phyloP scores from a whole-genome alignment of 2,113 vertebrate genomes.

The Prunella fulvescens region DNA sequence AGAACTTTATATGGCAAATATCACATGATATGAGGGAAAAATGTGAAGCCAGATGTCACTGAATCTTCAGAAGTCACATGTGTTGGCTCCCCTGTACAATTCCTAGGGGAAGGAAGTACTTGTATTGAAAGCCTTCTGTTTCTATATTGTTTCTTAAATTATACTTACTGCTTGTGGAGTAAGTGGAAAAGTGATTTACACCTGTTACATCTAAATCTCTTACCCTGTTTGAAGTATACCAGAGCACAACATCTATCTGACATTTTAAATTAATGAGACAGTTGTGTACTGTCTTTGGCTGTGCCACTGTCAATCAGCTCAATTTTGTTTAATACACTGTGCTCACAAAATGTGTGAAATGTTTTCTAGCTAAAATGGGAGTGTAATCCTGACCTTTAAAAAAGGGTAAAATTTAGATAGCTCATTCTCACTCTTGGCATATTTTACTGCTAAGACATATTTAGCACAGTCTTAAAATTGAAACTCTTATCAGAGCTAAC shows the following conservation, averaged over 20 bases:
- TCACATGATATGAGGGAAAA: background rate
- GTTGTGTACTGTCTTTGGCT: background rate
- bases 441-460: background rate
- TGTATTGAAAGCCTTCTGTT: background rate
- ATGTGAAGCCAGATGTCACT: background rate
- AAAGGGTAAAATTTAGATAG: background rate
- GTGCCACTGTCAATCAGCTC: background rate
- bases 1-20: background rate
- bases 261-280: background rate
- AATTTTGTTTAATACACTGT: background rate
- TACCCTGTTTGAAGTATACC: background rate
- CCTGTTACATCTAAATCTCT: background rate
- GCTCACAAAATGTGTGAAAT: background rate
- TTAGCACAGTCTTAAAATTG: slow-evolving; percentile 18
- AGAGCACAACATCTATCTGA: background rate
- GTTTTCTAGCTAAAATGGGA: background rate
- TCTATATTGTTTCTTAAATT: background rate
- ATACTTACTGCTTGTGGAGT: background rate
- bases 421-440: background rate
- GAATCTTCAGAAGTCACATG: background rate
- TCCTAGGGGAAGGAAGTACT: background rate
- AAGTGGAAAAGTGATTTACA: background rate
- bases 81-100: background rate
- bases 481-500: background rate
- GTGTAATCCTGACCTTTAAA: background rate